Percentiles rank a stretch among this genome's conserved stretches.
phyloP scores from a whole-genome alignment of 2,113 vertebrate species.

The Bufo bufo region DNA sequence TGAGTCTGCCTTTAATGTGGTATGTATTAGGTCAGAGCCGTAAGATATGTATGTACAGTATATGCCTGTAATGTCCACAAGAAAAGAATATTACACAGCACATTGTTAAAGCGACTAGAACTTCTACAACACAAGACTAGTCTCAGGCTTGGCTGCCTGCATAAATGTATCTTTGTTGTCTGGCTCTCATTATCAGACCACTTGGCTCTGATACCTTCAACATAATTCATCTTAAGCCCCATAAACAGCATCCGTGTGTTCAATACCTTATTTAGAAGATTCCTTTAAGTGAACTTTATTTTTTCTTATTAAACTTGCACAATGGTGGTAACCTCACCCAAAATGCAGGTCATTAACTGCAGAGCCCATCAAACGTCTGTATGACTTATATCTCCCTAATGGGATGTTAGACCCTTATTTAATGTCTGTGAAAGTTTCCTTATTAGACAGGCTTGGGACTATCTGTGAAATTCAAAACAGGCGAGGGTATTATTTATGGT shows the following conservation, averaged over 20 bases:
- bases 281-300: conserved; percentile 57
- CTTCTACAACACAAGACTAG: conserved; percentile 17
- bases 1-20: neutral
- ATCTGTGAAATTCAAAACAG: conserved; percentile 59
- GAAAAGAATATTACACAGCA: conserved; percentile 19
- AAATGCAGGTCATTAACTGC: conserved; percentile 57
- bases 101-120: conserved; percentile 28
- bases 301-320: conserved; percentile 59
- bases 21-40: neutral
- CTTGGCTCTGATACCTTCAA: conserved; percentile 57
- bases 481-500: conserved; percentile 54
- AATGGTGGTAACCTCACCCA: conserved; percentile 54
- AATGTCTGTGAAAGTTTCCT: conserved; percentile 59
- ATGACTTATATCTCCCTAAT: conserved; percentile 59
- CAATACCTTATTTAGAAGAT: conserved; percentile 59
- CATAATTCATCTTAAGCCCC: conserved; percentile 59
- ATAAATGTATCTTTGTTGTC: conserved; percentile 59
- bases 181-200: conserved; percentile 59
- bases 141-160: conserved; percentile 49
- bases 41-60: neutral
- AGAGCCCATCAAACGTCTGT: conserved; percentile 53
- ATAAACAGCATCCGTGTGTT: conserved; percentile 60
- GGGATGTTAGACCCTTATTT: conserved; percentile 55
- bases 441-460: conserved; percentile 56
- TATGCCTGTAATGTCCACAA: neutral